Evolutionary conservation across 2,888 invertebrate genomes (phyloP), one percentile per base, ranked within the genome.

Genomic region (Mechanitis mazaeus): DNA sequence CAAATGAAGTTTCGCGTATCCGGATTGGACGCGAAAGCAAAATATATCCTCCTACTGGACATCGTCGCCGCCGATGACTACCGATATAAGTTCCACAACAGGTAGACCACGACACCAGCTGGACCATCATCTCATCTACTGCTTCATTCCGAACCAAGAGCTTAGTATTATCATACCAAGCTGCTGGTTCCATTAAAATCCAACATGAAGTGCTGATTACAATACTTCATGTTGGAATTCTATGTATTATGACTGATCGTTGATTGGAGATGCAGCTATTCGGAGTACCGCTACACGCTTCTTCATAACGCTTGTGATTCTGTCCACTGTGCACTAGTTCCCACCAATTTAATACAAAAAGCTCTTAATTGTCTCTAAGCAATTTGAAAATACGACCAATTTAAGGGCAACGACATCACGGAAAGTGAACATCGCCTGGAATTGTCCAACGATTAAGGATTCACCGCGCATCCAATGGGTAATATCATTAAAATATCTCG

Each of bases 21-120:
- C 83, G 99, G 99, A 77, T 92, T 99, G 92, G 98, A 99, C 93
- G 96, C 98, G 87, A 97, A 98, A 92, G 97, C 98, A 84, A 99
- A 99, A 92, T 99, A 99, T 94, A 98, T 98, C 89, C 93, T 99
- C 69, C 94, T 99, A 78, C 93, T 99, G 95, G 99, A 99, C 93
- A 98, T 99, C 88, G 98, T 98, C 76, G 98, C 98, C 56, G 98
- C 98, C 69, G 99, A 99, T 91, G 98, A 99, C 93, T 98, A 98
- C 93, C 93, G 97, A 92, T 97, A 97, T 93, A 97, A 97, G 92
- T 97, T 97, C 92, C 97, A 97, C 92, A 97, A 97, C 94, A 97
- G 97, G 96, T 90, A 89, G 85, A 80, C 73, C 79, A 74, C 70
- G 71, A 70, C 20, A 20, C 72, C 64, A 57, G 60, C 67, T 64